A percentile compares a stretch with the other conserved stretches of the same genome.
phyloP scores from a whole-genome alignment of 2,113 vertebrate species.

The Barbus barbus region DNA sequence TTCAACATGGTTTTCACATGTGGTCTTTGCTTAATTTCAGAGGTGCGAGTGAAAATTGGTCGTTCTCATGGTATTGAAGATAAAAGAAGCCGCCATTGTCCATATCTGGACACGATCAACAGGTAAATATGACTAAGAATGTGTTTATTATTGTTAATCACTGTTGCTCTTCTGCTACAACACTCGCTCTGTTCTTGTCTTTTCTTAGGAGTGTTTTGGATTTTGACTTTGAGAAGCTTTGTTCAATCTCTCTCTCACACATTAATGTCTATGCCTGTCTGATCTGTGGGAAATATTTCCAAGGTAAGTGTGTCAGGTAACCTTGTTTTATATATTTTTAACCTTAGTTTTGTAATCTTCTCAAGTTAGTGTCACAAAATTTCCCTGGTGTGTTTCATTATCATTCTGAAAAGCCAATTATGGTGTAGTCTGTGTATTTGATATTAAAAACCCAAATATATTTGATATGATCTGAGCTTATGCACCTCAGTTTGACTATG shows the following conservation, averaged over 20 bases:
- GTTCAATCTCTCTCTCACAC: conserved; percentile 94
- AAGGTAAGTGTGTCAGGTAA: conserved; percentile 75
- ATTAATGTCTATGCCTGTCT: conserved; percentile 96
- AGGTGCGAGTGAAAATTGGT: conserved; percentile 64
- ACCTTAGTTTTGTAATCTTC: not conserved
- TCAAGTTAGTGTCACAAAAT: not conserved
- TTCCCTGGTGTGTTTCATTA: not conserved
- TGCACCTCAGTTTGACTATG: no score
- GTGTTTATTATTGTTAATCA: not conserved
- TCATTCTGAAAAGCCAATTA: not conserved
- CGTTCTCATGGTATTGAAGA: conserved; percentile 76
- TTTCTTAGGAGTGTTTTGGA: conserved; percentile 88
- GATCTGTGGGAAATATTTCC: conserved; percentile 96
- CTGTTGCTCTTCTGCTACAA: not conserved
- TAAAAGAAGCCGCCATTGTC: conserved; percentile 90
- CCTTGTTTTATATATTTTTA: not conserved
- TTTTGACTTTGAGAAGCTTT: conserved; percentile 97
- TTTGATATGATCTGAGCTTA: not conserved
- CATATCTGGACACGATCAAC: conserved; percentile 95
- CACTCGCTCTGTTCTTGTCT: not conserved
- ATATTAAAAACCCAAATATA: not conserved
- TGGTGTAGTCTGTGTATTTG: no score
- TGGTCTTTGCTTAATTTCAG: not conserved
- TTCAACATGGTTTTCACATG: no score
- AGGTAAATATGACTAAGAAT: conserved; percentile 68